phyloP scores from a whole-genome alignment of 2,888 invertebrate species.

The Lepetodrilus schrolli region DNA sequence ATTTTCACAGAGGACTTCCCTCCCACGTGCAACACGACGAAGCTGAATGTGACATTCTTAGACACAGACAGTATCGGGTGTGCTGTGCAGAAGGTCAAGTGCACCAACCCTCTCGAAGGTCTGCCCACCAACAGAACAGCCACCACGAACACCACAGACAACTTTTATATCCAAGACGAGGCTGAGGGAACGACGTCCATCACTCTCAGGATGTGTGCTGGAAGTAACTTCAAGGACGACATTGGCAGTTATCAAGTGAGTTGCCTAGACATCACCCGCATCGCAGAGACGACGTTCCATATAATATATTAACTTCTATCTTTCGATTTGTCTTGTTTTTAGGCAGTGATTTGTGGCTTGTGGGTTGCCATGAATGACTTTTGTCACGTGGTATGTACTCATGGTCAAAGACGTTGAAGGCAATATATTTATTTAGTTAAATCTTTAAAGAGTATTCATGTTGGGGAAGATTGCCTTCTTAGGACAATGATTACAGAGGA shows the following conservation, averaged over 20 bases:
- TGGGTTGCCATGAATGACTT: too few species aligned
- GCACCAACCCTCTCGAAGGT: neutral
- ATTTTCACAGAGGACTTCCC: slow-evolving; percentile 11
- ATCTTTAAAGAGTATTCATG: too few species aligned
- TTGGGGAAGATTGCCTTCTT: too few species aligned
- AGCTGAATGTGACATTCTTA: neutral
- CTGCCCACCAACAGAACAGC: neutral
- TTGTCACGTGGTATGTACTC: too few species aligned
- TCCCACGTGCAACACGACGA: neutral
- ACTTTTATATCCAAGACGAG: neutral
- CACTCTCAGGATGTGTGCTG: neutral
- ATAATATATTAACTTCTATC: too few species aligned
- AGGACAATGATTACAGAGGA: too few species aligned
- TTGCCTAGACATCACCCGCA: too few species aligned
- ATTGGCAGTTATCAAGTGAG: neutral
- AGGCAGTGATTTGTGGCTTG: too few species aligned
- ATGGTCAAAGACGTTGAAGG: too few species aligned
- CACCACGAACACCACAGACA: neutral
- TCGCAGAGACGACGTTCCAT: too few species aligned
- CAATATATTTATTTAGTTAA: too few species aligned
- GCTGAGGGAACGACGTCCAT: neutral
- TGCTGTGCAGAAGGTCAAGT: neutral
- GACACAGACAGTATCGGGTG: neutral
- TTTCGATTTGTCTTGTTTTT: too few species aligned
- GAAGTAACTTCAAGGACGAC: neutral